Evolutionary conservation across 2,797 vertebrate genomes (phyloP), one percentile per base, ranked within the genome.

Genomic region (Schizothorax lantsangensis): DNA sequence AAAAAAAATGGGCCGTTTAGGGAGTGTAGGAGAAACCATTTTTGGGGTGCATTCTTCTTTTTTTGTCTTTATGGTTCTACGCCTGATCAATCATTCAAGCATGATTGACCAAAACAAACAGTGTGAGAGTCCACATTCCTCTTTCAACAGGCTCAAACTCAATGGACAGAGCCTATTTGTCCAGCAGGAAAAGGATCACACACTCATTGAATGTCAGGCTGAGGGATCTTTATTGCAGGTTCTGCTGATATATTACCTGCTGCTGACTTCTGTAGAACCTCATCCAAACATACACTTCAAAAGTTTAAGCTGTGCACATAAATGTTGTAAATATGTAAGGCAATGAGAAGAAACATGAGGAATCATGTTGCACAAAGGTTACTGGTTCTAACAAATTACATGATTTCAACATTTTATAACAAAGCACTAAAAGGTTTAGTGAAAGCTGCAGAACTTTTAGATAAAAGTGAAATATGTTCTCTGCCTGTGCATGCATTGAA

Each of bases 31-130:
- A 72, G 40, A 85, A 71, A 72, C 45, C 52, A 21, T 73, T 85
- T 62, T 62, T 36, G 14, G 30, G 15, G 15, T 33, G 62, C 64
- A 64, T 21, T 47, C 6, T 77, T 72, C 33, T 69, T 69, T 52
- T 75, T 64, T 68, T 36, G 64, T 73, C 66, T 74, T 72, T 33
- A 66, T 57, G 68, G 30, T 30, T 33, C 45, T 78, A 66, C 26
- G 49, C 30, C 71, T 84, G 83, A 89, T 89, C 69, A 86, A 88
- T 90, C 88, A 85, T 75, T 75, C 26, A 77, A 40, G 82, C 79
- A 86, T 83, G 88, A 89, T 36, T 75, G 78, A 73, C 82, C 79
- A 79, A 89, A 89, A 90, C 88, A 89, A 90, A 90, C 82, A 90
- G 66, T 62, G 64, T 6, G 19, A 72, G 78, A 74, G 66, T 81